phyloP scores from a whole-genome alignment of 2,888 invertebrate genomes.

The Rhimphoctona megacephalus region DNA sequence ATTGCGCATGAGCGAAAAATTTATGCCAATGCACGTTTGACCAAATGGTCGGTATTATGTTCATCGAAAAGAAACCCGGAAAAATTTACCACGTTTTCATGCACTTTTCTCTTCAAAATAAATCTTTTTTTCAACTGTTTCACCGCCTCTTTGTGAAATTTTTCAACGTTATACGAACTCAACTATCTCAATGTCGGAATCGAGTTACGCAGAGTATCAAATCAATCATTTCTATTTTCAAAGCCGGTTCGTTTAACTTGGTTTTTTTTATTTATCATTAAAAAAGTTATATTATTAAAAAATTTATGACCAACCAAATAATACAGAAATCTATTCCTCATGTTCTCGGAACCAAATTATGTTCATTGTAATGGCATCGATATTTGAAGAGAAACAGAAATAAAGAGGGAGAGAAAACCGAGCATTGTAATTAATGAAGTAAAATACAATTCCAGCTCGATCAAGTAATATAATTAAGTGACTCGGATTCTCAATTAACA shows the following conservation, averaged over 20 bases:
- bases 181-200: background rate
- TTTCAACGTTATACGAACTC: background rate
- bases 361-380: no score
- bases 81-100: background rate
- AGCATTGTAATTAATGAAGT: background rate
- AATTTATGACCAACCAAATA: background rate
- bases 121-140: background rate
- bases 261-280: background rate
- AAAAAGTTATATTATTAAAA: background rate
- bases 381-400: no score
- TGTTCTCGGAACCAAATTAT: no score
- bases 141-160: background rate
- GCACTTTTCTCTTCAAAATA: background rate
- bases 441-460: background rate
- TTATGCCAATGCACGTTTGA: background rate
- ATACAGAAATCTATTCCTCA: background rate
- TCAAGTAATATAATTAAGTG: background rate
- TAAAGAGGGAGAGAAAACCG: no score
- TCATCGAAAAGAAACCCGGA: constrained; percentile 30
- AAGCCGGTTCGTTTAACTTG: background rate
- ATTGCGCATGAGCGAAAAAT: constrained; percentile 48
- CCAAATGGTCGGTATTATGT: background rate
- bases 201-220: background rate
- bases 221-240: background rate
- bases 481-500: background rate